Base-by-base conservation (phyloP, 2,113 vertebrate species). In the Pseudopipra pipra region DNA sequence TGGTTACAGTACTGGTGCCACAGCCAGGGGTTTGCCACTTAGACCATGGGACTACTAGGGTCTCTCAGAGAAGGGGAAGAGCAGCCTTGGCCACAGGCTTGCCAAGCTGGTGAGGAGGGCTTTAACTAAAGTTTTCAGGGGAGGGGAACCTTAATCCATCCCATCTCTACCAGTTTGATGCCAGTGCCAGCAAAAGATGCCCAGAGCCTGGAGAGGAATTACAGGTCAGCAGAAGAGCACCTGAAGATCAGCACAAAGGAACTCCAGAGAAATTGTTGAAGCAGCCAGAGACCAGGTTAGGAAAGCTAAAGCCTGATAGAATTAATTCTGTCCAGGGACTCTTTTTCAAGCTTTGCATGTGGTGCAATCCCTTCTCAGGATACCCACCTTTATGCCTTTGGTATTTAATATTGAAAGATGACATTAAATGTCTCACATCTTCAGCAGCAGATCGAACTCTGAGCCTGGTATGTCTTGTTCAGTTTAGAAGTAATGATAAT, bases 391-490 rank as follows among this genome's bases (percentile, higher is more conserved):
- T 92, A 61, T 82, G 49, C 39, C 23, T 93, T 70, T 71, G 74
- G 71, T 85, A 84, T 93, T 92, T 89, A 78, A 95, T 79, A 83
- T 58, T 92, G 66, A 72, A 89, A 49, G 65, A 56, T 59, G 62
- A 82, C 70, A 93, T 93, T 80, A 86, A 71, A 73, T 39, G 6
- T 10, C 59, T 92, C 66, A 39, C 6, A 4, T 87, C 66, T 96
- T 75, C 72, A 86, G 75, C 84, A 72, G 75, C 68, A 65, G 58
- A 66, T 77, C 0, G 9, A 94, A 83, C 16, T 13, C 67, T 70
- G 70, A 92, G 84, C 70, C 87, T 59, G 71, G n/a, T 9, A 4
- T 14, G 6, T 59, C 71, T 23, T 66, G 31, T 66, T 91, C 56
- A 49, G 51, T 87, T 82, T 86, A 72, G 89, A 94, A 93, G 81